Conservation (phyloP, 2,113 vertebrate species). For the Halichoerus grypus region DNA sequence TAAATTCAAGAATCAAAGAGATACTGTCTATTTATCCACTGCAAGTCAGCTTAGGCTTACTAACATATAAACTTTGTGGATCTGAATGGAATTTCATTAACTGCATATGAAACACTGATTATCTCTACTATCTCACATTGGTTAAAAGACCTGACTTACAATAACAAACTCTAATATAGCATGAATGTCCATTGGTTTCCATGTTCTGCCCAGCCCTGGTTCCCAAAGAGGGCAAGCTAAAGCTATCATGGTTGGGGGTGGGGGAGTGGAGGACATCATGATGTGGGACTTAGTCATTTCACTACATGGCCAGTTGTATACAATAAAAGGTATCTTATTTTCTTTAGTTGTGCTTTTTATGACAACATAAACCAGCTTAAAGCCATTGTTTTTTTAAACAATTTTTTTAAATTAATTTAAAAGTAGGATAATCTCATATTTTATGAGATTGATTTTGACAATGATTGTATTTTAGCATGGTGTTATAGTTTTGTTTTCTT, state of each 20-base stretch:
- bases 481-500: background rate
- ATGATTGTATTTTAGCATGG: background rate
- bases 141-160: background rate
- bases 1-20: background rate
- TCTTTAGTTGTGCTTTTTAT: background rate
- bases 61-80: background rate
- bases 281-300: background rate
- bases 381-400: background rate
- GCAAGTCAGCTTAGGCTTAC: background rate
- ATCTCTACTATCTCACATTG: background rate
- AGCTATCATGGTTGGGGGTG: background rate
- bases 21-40: background rate
- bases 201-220: background rate
- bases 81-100: background rate
- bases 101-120: background rate
- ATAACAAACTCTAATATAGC: background rate
- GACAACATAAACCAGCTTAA: background rate
- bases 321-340: background rate
- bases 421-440: background rate
- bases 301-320: background rate
- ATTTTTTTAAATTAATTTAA: background rate
- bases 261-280: fast-evolving
- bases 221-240: background rate
- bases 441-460: background rate
- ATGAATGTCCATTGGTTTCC: background rate